Base-by-base conservation (phyloP, 2,888 invertebrate species). In the Ectemnius cavifrons region DNA sequence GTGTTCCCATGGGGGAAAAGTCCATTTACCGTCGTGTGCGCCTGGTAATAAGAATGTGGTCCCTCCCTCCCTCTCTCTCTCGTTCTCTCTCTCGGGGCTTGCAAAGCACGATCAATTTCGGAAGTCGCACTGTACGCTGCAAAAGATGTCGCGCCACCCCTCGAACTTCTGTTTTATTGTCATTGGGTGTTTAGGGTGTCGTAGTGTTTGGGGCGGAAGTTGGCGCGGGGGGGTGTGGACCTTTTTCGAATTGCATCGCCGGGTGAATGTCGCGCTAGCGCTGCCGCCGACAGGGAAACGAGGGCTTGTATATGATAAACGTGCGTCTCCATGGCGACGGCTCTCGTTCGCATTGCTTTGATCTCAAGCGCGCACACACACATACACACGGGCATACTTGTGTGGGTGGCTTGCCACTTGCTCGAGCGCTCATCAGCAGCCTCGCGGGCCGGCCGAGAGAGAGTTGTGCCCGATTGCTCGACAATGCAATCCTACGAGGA, bases 71-170 rank as follows among this genome's bases (percentile, higher is more conserved):
- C 8, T 37, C 8, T 6, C 8, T 37, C 8, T 3, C 28, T 37
- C 5, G 1, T 4, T 2, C 4, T 37, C 28, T 6, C 37, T 37
- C 37, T 37, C 37, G 23, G 23, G 81, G 78, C 80, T 77, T 78
- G 82, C 84, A 81, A 75, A 67, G 79, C 72, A 71, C 81, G 82
- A 82, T 82, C 84, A 82, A 82, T 82, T 82, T 82, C 82, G 82
- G 79, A 79, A 81, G 84, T 83, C 79, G 79, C 68, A 77, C 77
- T 65, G 46, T 65, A 77, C 74, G 67, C 66, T 78, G 79, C 78
- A 78, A 78, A 82, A 81, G 84, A 82, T 83, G 82, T 82, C 82
- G 84, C 82, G 28, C 75, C 72, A 61, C 76, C 76, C 75, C 63
- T 69, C 52, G 52, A 52, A 14, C 71, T 57, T 56, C 67, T 62